Evolutionary conservation across 2,888 invertebrate species (phyloP).

Genomic region (Drosophila borealis): DNA sequence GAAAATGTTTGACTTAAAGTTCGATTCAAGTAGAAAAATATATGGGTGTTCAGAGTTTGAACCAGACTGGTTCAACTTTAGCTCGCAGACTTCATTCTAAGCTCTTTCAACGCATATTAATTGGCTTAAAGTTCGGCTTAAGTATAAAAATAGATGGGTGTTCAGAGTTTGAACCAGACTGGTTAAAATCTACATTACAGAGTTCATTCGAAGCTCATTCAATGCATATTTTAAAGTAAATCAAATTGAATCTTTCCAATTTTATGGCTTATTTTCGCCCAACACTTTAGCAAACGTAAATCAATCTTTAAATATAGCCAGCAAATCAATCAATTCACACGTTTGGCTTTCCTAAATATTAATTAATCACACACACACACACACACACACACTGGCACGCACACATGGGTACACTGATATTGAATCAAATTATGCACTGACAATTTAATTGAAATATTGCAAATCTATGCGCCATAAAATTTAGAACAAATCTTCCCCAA

Average conservation of each 20-base stretch:
- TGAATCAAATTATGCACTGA: slow-evolving; percentile 62
- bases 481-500: slow-evolving; percentile 74
- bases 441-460: slow-evolving; percentile 76
- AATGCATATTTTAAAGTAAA: neutral
- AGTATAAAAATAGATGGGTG: too few relatives aligned
- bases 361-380: slow-evolving; percentile 41
- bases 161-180: too few relatives aligned
- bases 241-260: neutral
- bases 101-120: too few relatives aligned
- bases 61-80: too few relatives aligned
- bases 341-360: slow-evolving; percentile 41
- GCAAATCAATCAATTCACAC: slow-evolving; percentile 42
- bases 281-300: neutral
- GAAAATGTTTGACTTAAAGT: too few relatives aligned
- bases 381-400: neutral
- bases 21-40: too few relatives aligned
- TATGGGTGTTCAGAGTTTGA: too few relatives aligned
- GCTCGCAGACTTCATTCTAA: too few relatives aligned
- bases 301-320: slow-evolving; percentile 9
- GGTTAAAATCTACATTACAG: too few relatives aligned
- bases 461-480: slow-evolving; percentile 76
- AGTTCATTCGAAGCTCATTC: too few relatives aligned
- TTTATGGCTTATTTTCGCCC: neutral
- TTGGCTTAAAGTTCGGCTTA: too few relatives aligned
- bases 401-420: slow-evolving; percentile 21